phyloP scores from a whole-genome alignment of 2,113 vertebrate species.

The Rhegmatorhina hoffmannsi region DNA sequence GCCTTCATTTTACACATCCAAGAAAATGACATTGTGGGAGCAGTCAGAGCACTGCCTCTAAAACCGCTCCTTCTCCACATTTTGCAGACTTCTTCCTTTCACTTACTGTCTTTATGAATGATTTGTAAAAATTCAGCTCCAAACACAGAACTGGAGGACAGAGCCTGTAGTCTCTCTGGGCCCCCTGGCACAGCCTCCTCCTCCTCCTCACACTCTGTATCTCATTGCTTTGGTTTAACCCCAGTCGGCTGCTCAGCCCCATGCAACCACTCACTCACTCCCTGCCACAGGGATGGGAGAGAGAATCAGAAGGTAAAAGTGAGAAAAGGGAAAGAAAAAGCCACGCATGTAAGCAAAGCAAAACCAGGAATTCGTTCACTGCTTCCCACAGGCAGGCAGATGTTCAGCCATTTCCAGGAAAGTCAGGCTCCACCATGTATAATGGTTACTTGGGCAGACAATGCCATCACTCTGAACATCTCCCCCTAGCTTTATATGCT shows the following conservation, averaged over 20 bases:
- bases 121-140: not conserved
- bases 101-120: not conserved
- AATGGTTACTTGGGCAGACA: not conserved
- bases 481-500: not conserved
- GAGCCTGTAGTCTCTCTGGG: not conserved
- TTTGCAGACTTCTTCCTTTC: not conserved
- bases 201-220: not conserved
- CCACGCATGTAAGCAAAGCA: not conserved
- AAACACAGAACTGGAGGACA: not conserved
- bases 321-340: not conserved
- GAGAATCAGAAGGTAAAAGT: not conserved
- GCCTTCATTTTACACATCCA: not conserved
- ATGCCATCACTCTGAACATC: not conserved
- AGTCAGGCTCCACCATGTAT: not conserved
- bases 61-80: not conserved
- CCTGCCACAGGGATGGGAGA: not conserved
- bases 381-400: not conserved
- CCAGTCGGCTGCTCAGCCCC: not conserved
- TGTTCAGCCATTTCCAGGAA: not conserved
- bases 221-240: not conserved
- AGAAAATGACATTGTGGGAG: not conserved
- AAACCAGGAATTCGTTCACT: not conserved
- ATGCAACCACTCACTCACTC: not conserved
- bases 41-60: rapidly evolving
- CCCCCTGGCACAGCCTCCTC: not conserved